phyloP scores from a whole-genome alignment of 2,797 vertebrate species.

The Coracias cyanogaster region DNA sequence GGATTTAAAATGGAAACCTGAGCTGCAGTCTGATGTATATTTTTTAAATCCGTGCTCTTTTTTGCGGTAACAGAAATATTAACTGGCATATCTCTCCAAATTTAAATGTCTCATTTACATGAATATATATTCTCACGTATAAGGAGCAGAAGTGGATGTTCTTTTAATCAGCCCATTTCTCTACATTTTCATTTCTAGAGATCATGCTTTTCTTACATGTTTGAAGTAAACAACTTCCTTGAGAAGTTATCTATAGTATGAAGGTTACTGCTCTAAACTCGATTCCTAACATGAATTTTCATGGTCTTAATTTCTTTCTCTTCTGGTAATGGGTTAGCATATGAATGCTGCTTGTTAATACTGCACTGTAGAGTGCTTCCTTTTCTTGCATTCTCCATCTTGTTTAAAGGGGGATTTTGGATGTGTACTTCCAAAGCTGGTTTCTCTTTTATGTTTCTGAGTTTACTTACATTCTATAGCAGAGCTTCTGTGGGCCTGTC shows the following conservation, averaged over 20 bases:
- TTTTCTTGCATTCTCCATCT: neutral
- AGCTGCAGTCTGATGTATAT: neutral
- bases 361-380: neutral
- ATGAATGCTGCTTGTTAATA: neutral
- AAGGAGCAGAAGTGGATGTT: constrained; percentile 8
- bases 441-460: neutral
- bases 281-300: neutral
- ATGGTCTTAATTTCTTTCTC: neutral
- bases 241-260: neutral
- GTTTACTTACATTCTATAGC: neutral
- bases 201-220: neutral
- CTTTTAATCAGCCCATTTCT: neutral
- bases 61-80: constrained; percentile 12
- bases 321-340: neutral
- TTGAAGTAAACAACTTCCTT: neutral
- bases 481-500: neutral
- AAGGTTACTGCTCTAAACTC: neutral
- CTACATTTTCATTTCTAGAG: neutral
- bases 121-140: neutral
- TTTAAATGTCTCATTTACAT: constrained; percentile 50
- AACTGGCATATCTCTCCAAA: neutral
- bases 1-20: neutral
- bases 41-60: neutral
- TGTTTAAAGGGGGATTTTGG: neutral
- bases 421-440: neutral